Percentiles rank a stretch among this genome's conserved stretches.
Evolutionary conservation across 2,888 invertebrate species (phyloP).

Genomic region (Alcis repandata): DNA sequence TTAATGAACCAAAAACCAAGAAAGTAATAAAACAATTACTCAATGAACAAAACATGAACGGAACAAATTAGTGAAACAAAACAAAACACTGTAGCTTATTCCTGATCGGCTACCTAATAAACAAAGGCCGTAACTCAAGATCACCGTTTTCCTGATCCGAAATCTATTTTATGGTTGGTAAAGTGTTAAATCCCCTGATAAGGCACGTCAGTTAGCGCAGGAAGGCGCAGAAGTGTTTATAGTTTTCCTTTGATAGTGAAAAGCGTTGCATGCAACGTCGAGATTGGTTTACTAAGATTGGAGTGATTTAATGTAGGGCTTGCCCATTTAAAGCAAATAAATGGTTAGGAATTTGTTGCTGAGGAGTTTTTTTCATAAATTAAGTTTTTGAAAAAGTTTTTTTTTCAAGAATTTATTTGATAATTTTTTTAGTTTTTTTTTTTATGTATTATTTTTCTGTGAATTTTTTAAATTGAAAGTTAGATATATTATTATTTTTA

Average conservation of each 20-base stretch:
- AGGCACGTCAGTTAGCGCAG: conserved; percentile 59
- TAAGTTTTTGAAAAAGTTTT: not conserved
- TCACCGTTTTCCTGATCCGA: conserved; percentile 37
- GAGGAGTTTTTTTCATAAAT: not conserved
- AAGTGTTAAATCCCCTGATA: conserved; percentile 53
- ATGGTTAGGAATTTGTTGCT: conserved; percentile 14
- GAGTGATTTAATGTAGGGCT: conserved; percentile 45
- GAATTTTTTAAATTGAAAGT: too few species aligned
- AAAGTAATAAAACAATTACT: too few species aligned
- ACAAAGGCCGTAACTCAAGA: conserved; percentile 39
- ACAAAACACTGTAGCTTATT: conserved; percentile 2
- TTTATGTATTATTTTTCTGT: too few species aligned
- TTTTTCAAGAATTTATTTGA: too few species aligned
- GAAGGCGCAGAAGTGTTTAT: conserved; percentile 78
- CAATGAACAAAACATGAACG: too few species aligned
- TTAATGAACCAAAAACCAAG: too few species aligned
- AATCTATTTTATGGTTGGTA: conserved; percentile 41
- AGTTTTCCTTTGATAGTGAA: conserved; percentile 55
- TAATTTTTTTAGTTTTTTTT: too few species aligned
- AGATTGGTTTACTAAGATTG: conserved; percentile 48
- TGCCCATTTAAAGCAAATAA: conserved; percentile 43
- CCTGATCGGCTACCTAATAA: conserved; percentile 11
- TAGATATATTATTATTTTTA: too few species aligned
- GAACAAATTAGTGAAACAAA: not conserved
- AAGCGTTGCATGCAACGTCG: conserved; percentile 46